Evolutionary conservation across 2,797 vertebrate species (phyloP).

Genomic region (Columba guinea): DNA sequence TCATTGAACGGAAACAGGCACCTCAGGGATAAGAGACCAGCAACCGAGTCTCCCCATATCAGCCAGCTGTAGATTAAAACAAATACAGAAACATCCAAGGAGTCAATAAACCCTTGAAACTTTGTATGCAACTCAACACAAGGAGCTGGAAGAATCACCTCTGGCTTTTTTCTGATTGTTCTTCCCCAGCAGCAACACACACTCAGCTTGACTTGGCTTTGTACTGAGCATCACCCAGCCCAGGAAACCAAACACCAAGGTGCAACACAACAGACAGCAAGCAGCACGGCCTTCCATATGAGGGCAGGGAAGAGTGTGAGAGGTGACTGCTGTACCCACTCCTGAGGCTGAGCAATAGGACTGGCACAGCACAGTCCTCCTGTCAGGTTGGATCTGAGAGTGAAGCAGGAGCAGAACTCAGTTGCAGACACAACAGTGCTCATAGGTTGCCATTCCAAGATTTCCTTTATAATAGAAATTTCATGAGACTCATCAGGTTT

Average conservation of each 20-base stretch:
- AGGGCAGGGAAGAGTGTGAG: not conserved
- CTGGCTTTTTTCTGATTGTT: not conserved
- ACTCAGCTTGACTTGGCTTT: not conserved
- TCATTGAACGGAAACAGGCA: not conserved
- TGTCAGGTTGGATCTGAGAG: rapidly evolving
- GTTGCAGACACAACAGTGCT: not conserved
- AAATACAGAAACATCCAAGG: not conserved
- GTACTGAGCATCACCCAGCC: not conserved
- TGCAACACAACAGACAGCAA: not conserved
- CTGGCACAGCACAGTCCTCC: not conserved
- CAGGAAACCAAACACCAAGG: not conserved
- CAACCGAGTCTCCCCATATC: not conserved
- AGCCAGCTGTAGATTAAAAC: not conserved
- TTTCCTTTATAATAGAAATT: conserved; percentile 12
- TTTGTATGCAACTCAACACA: not conserved
- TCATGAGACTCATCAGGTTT: conserved; percentile 3
- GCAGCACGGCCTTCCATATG: rapidly evolving
- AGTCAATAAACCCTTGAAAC: not conserved
- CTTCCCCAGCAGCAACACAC: not conserved
- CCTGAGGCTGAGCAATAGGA: not conserved
- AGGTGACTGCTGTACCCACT: not conserved
- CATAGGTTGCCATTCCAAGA: not conserved
- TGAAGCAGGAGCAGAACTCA: not conserved
- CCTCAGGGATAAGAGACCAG: not conserved
- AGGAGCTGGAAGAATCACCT: not conserved